phyloP scores from a whole-genome alignment of 2,797 vertebrate species.

The Poeciliopsis gracilis region DNA sequence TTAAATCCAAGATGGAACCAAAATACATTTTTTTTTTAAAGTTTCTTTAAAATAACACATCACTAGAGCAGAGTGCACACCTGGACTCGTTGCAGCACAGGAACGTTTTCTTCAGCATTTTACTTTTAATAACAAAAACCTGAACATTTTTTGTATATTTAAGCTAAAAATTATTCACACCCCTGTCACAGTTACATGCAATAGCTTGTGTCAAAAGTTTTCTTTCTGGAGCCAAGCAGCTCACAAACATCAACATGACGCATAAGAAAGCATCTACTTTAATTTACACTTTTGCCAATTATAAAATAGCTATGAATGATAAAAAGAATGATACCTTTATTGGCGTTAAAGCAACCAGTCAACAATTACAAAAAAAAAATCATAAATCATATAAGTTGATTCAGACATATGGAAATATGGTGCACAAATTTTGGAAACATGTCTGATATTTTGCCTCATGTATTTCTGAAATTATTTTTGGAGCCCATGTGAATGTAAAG shows the following conservation, averaged over 20 bases:
- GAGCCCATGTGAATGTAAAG: too few relatives aligned
- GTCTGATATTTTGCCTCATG: neutral
- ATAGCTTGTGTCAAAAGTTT: too few relatives aligned
- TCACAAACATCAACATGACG: neutral
- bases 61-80: neutral
- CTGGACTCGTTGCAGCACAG: neutral
- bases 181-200: neutral
- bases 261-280: neutral
- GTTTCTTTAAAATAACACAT: neutral
- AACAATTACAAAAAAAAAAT: neutral
- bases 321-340: neutral
- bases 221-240: neutral
- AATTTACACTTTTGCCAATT: neutral
- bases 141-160: neutral
- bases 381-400: neutral
- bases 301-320: neutral
- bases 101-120: neutral
- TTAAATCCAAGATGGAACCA: neutral
- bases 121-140: neutral
- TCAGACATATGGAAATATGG: neutral
- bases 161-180: neutral
- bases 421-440: neutral
- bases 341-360: too few relatives aligned
- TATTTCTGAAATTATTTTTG: neutral
- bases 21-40: neutral